A percentile compares a stretch with the other conserved stretches of the same genome.
Conservation (phyloP, 2,888 invertebrate species). For the Amiota mariae region DNA sequence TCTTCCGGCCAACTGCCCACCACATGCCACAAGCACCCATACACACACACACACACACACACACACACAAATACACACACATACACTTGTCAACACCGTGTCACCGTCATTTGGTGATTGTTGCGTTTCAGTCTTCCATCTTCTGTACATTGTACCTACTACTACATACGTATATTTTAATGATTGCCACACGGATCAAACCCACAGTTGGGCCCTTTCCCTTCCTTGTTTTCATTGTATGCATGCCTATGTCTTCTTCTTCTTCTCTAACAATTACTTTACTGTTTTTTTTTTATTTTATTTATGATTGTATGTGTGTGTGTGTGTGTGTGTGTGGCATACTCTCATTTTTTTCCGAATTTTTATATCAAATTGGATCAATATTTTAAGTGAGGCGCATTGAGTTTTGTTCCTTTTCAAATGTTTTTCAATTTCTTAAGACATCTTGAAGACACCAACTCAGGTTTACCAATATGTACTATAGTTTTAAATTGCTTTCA, state of each 20-base stretch:
- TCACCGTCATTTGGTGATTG: slow-evolving; percentile 20
- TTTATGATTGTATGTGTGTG: too few relatives aligned
- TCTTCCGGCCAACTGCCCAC: background rate
- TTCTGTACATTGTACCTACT: too few relatives aligned
- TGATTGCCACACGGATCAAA: too few relatives aligned
- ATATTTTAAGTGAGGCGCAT: background rate
- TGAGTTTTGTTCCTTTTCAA: background rate
- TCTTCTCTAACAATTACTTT: background rate
- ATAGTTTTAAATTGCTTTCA: too few relatives aligned
- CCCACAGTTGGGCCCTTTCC: background rate
- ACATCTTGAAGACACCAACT: too few relatives aligned
- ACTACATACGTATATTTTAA: too few relatives aligned
- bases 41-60: background rate
- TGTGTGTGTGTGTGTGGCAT: too few relatives aligned
- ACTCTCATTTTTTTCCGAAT: too few relatives aligned
- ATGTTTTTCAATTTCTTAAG: too few relatives aligned
- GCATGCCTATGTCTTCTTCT: background rate
- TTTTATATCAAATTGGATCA: background rate
- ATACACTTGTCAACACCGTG: slow-evolving; percentile 1
- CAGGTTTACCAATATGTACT: too few relatives aligned
- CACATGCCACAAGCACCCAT: background rate
- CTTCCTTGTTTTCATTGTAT: background rate
- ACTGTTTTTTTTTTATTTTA: too few relatives aligned
- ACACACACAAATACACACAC: background rate
- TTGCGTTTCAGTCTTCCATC: slow-evolving; percentile 17